Evolutionary conservation across 2,888 invertebrate genomes (phyloP).

Genomic region (Sesia apiformis): DNA sequence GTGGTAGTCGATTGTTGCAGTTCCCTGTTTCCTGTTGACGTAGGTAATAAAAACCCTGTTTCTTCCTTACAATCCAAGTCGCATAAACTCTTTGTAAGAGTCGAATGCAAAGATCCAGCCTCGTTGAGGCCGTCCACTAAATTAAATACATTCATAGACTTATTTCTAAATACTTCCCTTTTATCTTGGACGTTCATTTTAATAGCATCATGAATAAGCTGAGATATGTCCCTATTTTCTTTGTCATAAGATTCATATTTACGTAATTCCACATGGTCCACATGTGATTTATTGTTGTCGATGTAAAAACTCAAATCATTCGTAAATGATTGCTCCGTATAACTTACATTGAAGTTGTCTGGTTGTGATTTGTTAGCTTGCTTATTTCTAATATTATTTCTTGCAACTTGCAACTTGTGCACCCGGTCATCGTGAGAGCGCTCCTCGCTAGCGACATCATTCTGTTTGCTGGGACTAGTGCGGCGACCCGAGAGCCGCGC

Average conservation of each 20-base stretch:
- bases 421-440: constrained; percentile 37
- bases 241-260: constrained; percentile 46
- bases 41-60: constrained; percentile 38
- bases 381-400: constrained; percentile 44
- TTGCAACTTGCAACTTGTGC: constrained; percentile 40
- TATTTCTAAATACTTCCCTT: constrained; percentile 67
- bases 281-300: constrained; percentile 24
- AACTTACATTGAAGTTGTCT: constrained; percentile 46
- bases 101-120: constrained; percentile 58
- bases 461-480: constrained; percentile 28
- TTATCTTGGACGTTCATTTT: constrained; percentile 48
- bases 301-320: constrained; percentile 36
- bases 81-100: constrained; percentile 62
- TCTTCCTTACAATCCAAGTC: constrained; percentile 62
- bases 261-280: constrained; percentile 34
- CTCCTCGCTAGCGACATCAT: constrained; percentile 19
- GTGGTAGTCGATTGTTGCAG: constrained; percentile 61
- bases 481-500: constrained; percentile 62
- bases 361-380: constrained; percentile 32
- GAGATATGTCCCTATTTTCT: constrained; percentile 51
- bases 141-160: constrained; percentile 65
- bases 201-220: constrained; percentile 32
- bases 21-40: constrained; percentile 43
- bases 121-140: constrained; percentile 62
- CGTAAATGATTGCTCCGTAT: constrained; percentile 42